A percentile compares a stretch with the other conserved stretches of the same genome.
phyloP scores from a whole-genome alignment of 2,113 vertebrate species.

The Cyphomyrus plagiostoma region DNA sequence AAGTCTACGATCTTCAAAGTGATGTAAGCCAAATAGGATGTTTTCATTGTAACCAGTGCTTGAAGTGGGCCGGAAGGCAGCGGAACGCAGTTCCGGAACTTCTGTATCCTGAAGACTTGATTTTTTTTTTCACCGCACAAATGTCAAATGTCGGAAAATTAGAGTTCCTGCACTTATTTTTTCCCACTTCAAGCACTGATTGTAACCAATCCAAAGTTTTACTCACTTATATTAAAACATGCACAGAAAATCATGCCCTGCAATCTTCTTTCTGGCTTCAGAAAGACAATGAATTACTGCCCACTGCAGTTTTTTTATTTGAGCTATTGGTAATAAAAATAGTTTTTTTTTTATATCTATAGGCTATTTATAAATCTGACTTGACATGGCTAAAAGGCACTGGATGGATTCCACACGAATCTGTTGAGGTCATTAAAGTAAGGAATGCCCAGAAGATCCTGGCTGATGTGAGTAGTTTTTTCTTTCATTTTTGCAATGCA shows the following conservation, averaged over 20 bases:
- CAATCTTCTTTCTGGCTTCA: not conserved
- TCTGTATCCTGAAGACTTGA: too few species aligned
- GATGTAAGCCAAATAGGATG: conserved; percentile 58
- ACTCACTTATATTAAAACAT: not conserved
- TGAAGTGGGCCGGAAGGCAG: too few species aligned
- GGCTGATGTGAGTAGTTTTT: conserved; percentile 57
- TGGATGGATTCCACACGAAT: conserved; percentile 84
- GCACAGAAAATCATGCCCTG: not conserved
- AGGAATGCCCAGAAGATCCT: conserved; percentile 78
- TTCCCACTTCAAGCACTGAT: too few species aligned
- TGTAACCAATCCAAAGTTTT: not conserved
- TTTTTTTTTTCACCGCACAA: too few species aligned
- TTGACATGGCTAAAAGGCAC: conserved; percentile 90
- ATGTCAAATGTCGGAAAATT: too few species aligned
- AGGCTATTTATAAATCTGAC: conserved; percentile 87
- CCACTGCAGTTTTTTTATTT: not conserved
- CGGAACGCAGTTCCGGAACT: too few species aligned
- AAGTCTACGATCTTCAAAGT: conserved; percentile 67
- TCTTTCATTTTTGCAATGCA: not conserved
- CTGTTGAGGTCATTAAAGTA: conserved; percentile 73
- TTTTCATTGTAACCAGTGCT: not conserved
- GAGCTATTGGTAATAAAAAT: not conserved
- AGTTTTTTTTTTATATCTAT: not conserved
- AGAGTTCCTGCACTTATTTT: too few species aligned
- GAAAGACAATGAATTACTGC: not conserved